These are phyloP conservation scores for Seriola quinqueradiata DNA, from an alignment of 2,113 vertebrate species.

Conservation along the genomic window DNA sequence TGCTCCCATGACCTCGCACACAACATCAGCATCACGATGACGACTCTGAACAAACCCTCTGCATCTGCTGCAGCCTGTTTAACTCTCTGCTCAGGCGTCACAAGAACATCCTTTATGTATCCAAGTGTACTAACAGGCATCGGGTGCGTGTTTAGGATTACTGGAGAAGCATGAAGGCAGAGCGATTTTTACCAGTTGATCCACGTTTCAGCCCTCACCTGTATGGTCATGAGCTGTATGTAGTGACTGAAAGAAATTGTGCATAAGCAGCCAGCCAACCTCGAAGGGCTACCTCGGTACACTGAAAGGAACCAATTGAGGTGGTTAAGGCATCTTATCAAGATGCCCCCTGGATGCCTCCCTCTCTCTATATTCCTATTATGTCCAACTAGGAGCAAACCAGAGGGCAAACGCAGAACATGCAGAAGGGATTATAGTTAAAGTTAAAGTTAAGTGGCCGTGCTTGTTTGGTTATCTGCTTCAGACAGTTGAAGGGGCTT, in stretches of 20 bases:
- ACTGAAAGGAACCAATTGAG: neutral
- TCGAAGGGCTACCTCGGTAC: neutral
- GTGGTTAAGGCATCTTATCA: neutral
- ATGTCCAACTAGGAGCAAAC: neutral
- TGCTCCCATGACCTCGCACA: constrained; percentile 36
- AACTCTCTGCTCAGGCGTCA: neutral
- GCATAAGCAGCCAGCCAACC: neutral
- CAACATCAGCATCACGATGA: constrained; percentile 13
- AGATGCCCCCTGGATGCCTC: neutral
- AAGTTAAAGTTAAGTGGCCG: too few species aligned
- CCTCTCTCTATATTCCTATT: neutral
- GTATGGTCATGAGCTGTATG: neutral
- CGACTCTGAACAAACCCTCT: neutral
- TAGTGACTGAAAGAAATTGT: neutral
- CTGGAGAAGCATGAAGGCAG: neutral
- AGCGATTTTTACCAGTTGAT: neutral
- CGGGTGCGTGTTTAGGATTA: neutral
- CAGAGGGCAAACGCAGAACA: neutral
- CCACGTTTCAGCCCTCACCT: neutral
- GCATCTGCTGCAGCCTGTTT: constrained; percentile 20
- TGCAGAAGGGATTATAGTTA: neutral
- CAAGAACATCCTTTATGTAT: neutral
- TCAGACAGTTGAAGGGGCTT: too few species aligned
- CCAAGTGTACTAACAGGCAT: neutral
- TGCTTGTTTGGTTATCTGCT: too few species aligned